Conservation (phyloP, 2,888 invertebrate genomes). For the Amorpha juglandis region DNA sequence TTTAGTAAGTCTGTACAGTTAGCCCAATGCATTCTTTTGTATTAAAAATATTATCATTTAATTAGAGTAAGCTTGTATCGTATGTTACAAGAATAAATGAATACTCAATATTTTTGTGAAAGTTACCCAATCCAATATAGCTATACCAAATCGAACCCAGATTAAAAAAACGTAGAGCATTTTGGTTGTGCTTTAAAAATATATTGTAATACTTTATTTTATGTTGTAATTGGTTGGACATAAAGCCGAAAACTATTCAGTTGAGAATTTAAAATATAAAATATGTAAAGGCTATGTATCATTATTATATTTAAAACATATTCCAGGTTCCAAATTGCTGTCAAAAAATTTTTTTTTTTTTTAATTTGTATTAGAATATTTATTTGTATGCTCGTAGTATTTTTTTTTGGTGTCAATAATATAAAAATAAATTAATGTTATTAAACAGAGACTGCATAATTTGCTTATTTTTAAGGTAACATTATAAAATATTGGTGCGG, state of each 20-base stretch:
- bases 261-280: too few species aligned
- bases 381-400: too few species aligned
- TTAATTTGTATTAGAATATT: too few species aligned
- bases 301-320: too few species aligned
- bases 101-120: neutral
- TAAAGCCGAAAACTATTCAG: too few species aligned
- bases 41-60: neutral
- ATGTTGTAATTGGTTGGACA: too few species aligned
- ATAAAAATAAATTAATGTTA: too few species aligned
- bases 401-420: too few species aligned
- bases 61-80: neutral
- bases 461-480: neutral
- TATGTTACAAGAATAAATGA: neutral
- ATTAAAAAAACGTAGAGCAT: neutral
- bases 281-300: too few species aligned
- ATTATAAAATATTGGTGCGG: neutral
- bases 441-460: conserved; percentile 8
- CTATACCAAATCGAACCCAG: neutral
- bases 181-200: neutral
- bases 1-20: conserved; percentile 9
- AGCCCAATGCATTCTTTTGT: conserved; percentile 1
- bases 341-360: too few species aligned
- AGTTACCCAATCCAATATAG: neutral
- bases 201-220: too few species aligned
- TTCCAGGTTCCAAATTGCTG: too few species aligned